Evolutionary conservation across 2,888 invertebrate species (phyloP).

Genomic region (Stramonita haemastoma): DNA sequence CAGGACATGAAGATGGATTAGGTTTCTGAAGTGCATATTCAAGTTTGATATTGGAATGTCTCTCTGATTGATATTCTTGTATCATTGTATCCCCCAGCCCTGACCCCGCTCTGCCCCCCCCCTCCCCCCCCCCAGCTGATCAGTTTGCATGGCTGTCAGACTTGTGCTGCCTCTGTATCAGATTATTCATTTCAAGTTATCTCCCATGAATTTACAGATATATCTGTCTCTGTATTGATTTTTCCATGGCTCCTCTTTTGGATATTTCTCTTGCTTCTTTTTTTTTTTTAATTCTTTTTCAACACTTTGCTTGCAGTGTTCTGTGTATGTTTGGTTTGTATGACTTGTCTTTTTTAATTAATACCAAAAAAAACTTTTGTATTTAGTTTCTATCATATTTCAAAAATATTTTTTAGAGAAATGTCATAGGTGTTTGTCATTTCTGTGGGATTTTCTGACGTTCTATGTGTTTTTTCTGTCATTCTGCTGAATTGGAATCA

Average conservation of each 20-base stretch:
- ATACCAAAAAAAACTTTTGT: too few species aligned
- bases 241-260: not conserved
- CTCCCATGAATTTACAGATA: not conserved
- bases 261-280: not conserved
- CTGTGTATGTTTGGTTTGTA: not conserved
- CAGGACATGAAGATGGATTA: too few species aligned
- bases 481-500: too few species aligned
- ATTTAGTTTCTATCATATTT: too few species aligned
- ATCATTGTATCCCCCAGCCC: not conserved
- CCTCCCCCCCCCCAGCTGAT: not conserved
- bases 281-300: not conserved
- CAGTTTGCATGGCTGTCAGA: not conserved
- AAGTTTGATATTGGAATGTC: too few species aligned
- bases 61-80: not conserved
- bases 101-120: not conserved
- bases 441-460: too few species aligned
- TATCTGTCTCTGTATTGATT: not conserved
- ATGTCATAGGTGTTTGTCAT: too few species aligned
- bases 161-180: not conserved
- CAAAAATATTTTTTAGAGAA: too few species aligned
- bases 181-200: not conserved
- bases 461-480: too few species aligned
- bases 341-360: not conserved
- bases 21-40: too few species aligned
- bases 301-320: slow-evolving; percentile 1